phyloP scores from a whole-genome alignment of 1,140 invertebrate genomes.

The Danaus plexippus region DNA sequence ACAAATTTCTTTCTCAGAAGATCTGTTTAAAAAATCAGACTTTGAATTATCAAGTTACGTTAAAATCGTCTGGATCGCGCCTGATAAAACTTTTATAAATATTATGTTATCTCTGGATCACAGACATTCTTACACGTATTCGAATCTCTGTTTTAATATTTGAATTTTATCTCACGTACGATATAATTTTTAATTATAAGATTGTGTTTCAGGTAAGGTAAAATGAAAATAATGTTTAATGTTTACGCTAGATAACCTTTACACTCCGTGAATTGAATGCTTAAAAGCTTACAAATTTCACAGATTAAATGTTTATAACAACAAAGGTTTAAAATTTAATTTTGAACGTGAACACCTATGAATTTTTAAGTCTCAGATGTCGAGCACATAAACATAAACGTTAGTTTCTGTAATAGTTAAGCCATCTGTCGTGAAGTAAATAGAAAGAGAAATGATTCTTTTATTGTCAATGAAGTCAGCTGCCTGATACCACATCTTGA shows the following conservation, averaged over 20 bases:
- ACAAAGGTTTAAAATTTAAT: no score
- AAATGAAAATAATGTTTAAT: no score
- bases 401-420: constrained; percentile 14
- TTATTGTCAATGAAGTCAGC: constrained; percentile 41
- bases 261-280: constrained; percentile 4
- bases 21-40: background rate
- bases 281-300: no score
- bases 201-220: no score
- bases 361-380: constrained; percentile 1
- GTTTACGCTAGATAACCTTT: background rate
- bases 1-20: background rate
- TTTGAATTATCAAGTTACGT: constrained; percentile 36
- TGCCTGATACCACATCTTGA: constrained; percentile 53
- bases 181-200: constrained; percentile 21
- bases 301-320: no score
- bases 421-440: constrained; percentile 22
- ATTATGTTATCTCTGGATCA: constrained; percentile 59
- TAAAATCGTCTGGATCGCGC: constrained; percentile 65
- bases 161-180: constrained; percentile 31
- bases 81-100: constrained; percentile 54
- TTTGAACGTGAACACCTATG: background rate
- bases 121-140: constrained; percentile 52
- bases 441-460: constrained; percentile 31
- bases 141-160: constrained; percentile 31
- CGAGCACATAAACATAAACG: background rate